These are phyloP conservation scores for Euplexia lucipara DNA, from an alignment of 2,888 invertebrate genomes.

Conservation along the genomic window DNA sequence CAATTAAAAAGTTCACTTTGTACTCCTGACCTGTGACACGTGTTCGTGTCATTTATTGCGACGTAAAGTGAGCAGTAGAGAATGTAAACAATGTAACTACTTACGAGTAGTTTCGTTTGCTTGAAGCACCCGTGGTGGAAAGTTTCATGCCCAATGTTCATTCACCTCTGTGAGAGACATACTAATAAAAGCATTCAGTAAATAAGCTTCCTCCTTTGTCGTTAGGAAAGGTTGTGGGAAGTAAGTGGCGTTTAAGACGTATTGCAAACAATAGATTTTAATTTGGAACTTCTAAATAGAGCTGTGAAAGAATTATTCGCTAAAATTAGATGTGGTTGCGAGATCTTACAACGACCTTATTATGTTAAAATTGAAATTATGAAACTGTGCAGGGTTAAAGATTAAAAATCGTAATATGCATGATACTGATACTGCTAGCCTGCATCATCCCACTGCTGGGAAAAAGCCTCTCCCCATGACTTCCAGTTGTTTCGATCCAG, in stretches of 20 bases:
- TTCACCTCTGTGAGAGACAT: slow-evolving; percentile 52
- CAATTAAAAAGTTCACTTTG: slow-evolving; percentile 35
- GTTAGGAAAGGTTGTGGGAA: slow-evolving; percentile 12
- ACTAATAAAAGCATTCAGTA: slow-evolving; percentile 32
- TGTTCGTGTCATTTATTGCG: slow-evolving; percentile 34
- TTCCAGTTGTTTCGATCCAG: no score
- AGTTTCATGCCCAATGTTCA: slow-evolving; percentile 51
- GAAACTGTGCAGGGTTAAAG: background rate
- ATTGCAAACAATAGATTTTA: slow-evolving; percentile 23
- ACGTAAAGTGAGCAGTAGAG: slow-evolving; percentile 8
- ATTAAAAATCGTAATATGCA: background rate
- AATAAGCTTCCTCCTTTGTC: slow-evolving; percentile 20
- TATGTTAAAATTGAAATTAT: background rate
- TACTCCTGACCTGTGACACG: slow-evolving; percentile 35
- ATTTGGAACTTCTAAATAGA: slow-evolving; percentile 13
- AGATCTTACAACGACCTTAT: background rate
- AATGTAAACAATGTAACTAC: slow-evolving; percentile 36
- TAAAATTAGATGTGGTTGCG: slow-evolving; percentile 10
- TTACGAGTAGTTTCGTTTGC: slow-evolving; percentile 18
- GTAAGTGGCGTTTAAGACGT: slow-evolving; percentile 18
- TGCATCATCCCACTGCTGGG: no score
- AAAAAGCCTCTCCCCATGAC: no score
- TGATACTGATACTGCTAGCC: no score
- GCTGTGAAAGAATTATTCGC: background rate
- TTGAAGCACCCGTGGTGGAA: slow-evolving; percentile 16